Evolutionary conservation across 2,113 vertebrate species (phyloP).

Genomic region (Callospermophilus lateralis): DNA sequence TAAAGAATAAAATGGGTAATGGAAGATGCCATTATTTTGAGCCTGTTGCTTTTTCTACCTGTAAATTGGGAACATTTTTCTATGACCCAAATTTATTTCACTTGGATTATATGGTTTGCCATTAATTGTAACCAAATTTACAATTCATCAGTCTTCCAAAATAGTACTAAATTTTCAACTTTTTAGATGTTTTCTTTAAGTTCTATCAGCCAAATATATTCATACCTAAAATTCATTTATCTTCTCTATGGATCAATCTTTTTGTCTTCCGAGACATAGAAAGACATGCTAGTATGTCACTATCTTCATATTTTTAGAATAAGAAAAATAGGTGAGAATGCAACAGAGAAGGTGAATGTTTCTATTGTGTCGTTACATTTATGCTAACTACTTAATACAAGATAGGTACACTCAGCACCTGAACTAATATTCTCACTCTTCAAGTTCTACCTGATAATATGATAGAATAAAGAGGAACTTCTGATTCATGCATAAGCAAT

Average conservation of each 20-base stretch:
- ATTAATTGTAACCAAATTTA: background rate
- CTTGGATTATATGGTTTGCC: background rate
- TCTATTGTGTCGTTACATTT: background rate
- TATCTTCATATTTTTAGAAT: background rate
- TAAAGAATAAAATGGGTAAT: background rate
- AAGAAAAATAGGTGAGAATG: background rate
- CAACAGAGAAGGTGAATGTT: background rate
- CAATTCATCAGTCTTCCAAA: background rate
- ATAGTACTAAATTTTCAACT: background rate
- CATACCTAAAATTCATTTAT: conserved; percentile 1
- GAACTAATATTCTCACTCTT: background rate
- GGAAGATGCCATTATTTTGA: fast-evolving
- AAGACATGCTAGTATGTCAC: background rate
- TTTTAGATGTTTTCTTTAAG: background rate
- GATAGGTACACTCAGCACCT: background rate
- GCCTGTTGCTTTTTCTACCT: background rate
- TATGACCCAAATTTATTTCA: background rate
- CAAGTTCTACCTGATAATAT: background rate
- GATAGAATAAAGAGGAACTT: background rate
- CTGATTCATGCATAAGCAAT: background rate
- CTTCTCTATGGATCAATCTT: background rate
- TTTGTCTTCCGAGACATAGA: background rate
- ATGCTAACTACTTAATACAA: background rate
- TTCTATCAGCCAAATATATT: background rate
- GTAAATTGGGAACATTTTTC: background rate